These are phyloP conservation scores for Harpalus rubripes DNA, from an alignment of 2,888 invertebrate genomes.

Conservation along the genomic window DNA sequence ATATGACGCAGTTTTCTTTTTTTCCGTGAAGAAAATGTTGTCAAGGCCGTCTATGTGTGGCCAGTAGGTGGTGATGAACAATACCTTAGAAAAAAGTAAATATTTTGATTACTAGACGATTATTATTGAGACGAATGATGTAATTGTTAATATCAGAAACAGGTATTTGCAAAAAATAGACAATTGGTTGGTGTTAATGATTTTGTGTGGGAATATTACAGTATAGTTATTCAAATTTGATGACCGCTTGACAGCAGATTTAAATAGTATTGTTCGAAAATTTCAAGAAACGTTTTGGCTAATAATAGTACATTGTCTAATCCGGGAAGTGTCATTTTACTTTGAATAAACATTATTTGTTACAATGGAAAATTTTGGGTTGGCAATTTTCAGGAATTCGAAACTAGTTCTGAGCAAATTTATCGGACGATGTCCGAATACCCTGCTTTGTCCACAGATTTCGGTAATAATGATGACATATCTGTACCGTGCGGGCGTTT, in stretches of 20 bases:
- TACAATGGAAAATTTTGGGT: no score
- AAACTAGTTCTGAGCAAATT: no score
- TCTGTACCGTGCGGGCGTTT: no score
- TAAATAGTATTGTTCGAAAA: no score
- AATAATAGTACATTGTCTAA: no score
- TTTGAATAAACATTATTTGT: no score
- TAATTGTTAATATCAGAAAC: slow-evolving; percentile 1
- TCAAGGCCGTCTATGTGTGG: not conserved
- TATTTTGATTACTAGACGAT: slow-evolving; percentile 20
- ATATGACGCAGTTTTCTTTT: slow-evolving; percentile 43
- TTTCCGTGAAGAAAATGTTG: slow-evolving; percentile 6
- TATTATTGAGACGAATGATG: slow-evolving; percentile 1
- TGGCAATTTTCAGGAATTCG: no score
- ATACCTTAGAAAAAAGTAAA: slow-evolving; percentile 3
- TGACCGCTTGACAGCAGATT: not conserved
- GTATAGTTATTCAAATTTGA: not conserved
- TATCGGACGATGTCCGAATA: no score
- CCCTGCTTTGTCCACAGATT: no score
- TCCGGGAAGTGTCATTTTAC: no score
- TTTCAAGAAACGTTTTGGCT: no score
- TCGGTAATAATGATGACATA: no score
- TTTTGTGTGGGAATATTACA: not conserved
- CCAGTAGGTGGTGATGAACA: slow-evolving; percentile 1
- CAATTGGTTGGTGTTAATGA: not conserved
- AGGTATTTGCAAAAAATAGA: not conserved